phyloP scores from a whole-genome alignment of 2,888 invertebrate species.

The Peribatodes rhomboidaria region DNA sequence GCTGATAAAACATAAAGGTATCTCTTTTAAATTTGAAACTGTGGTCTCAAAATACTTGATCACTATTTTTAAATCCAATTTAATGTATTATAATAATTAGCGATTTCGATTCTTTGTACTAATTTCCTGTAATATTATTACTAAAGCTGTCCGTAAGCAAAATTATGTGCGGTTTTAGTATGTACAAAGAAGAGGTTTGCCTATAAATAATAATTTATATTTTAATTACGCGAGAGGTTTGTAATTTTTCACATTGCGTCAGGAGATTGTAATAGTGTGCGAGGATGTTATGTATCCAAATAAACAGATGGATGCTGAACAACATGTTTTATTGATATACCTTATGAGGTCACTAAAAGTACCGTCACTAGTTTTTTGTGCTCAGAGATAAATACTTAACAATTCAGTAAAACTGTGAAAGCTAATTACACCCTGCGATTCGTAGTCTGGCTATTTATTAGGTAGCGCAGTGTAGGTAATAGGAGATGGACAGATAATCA shows the following conservation, averaged over 20 bases:
- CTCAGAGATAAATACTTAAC: too few relatives aligned
- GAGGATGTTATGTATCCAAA: constrained; percentile 72
- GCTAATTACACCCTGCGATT: too few relatives aligned
- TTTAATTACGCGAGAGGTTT: constrained; percentile 61
- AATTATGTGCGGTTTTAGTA: constrained; percentile 37
- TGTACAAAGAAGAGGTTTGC: constrained; percentile 49
- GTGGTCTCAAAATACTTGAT: background rate
- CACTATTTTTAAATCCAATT: constrained; percentile 1
- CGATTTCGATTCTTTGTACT: constrained; percentile 7
- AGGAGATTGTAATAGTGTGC: constrained; percentile 63
- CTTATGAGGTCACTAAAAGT: too few relatives aligned
- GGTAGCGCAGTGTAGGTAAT: too few relatives aligned
- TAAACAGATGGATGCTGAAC: constrained; percentile 66
- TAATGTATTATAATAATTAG: constrained; percentile 10
- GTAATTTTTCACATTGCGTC: constrained; percentile 73
- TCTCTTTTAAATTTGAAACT: background rate
- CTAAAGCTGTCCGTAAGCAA: constrained; percentile 37
- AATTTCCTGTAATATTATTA: constrained; percentile 40
- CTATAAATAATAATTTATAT: constrained; percentile 51
- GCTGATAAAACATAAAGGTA: too few relatives aligned
- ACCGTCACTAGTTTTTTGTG: too few relatives aligned
- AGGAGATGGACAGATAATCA: too few relatives aligned
- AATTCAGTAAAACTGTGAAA: too few relatives aligned
- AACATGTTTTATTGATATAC: constrained; percentile 38
- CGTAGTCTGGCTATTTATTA: too few relatives aligned